A percentile compares a stretch with the other conserved stretches of the same genome.
phyloP scores from a whole-genome alignment of 2,797 vertebrate genomes.

The Dermochelys coriacea region DNA sequence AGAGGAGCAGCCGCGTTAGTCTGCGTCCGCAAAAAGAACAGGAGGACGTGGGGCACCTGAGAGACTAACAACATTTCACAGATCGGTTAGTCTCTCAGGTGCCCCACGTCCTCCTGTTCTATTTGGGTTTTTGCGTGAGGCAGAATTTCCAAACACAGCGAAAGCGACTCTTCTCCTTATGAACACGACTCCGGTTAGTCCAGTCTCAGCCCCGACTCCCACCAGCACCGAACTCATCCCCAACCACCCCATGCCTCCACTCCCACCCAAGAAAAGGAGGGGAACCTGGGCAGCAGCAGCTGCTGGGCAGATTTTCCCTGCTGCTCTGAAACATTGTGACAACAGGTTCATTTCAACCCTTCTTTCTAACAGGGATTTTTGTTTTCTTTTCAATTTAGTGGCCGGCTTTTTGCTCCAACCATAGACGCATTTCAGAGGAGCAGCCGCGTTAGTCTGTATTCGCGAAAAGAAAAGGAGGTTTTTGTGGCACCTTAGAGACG shows the following conservation, averaged over 20 bases:
- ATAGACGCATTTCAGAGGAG: too few relatives aligned
- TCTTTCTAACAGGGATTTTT: background rate
- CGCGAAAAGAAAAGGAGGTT: too few relatives aligned
- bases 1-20: too few relatives aligned
- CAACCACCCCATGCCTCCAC: background rate
- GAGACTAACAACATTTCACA: too few relatives aligned
- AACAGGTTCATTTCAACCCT: constrained; percentile 59
- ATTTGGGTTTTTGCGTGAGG: too few relatives aligned
- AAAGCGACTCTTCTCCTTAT: background rate
- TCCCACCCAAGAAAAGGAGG: background rate
- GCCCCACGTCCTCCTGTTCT: too few relatives aligned
- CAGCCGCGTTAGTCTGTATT: too few relatives aligned
- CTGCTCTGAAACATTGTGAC: background rate
- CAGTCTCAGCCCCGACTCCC: background rate
- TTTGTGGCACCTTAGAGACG: too few relatives aligned
- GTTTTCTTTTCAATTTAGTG: background rate
- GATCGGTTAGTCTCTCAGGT: too few relatives aligned
- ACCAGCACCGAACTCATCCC: background rate
- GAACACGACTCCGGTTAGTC: background rate
- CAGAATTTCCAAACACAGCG: background rate
- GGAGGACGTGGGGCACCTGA: too few relatives aligned
- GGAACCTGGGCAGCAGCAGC: background rate
- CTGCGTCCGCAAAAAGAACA: too few relatives aligned
- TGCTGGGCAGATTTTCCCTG: background rate
- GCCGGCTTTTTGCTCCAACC: constrained; percentile 37